These are phyloP conservation scores for Megalurothrips usitatus DNA, from an alignment of 2,888 invertebrate species.

Conservation along the genomic window DNA sequence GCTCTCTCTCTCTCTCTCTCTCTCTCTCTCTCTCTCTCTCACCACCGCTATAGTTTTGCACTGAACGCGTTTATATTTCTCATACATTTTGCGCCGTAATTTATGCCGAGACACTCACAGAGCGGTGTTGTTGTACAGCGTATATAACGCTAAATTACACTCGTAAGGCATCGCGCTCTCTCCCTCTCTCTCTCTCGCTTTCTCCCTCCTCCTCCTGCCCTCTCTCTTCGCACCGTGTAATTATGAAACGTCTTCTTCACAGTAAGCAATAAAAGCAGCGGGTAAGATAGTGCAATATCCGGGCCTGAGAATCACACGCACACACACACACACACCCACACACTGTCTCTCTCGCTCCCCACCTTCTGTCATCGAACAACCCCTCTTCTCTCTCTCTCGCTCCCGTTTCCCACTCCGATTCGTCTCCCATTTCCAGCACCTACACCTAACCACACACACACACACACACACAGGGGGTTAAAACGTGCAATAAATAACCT, in stretches of 20 bases:
- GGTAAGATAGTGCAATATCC: slow-evolving; percentile 23
- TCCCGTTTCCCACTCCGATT: neutral
- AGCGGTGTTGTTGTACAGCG: neutral
- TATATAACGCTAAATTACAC: neutral
- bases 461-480: neutral
- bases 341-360: neutral
- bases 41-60: too few relatives aligned
- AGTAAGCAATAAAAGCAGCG: slow-evolving; percentile 16
- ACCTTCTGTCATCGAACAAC: neutral
- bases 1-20: neutral
- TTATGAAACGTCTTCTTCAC: slow-evolving; percentile 6
- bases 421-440: neutral
- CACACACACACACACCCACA: neutral
- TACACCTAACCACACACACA: neutral
- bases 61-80: neutral
- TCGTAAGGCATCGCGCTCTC: neutral
- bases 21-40: neutral
- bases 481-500: neutral
- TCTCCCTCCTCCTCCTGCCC: neutral
- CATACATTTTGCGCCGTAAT: neutral
- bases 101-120: neutral
- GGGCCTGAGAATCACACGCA: neutral
- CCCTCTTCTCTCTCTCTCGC: neutral
- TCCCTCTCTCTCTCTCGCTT: neutral
- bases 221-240: neutral